A percentile compares a stretch with the other conserved stretches of the same genome.
Evolutionary conservation across 2,113 vertebrate genomes (phyloP).

Genomic region (Dasyurus viverrinus): DNA sequence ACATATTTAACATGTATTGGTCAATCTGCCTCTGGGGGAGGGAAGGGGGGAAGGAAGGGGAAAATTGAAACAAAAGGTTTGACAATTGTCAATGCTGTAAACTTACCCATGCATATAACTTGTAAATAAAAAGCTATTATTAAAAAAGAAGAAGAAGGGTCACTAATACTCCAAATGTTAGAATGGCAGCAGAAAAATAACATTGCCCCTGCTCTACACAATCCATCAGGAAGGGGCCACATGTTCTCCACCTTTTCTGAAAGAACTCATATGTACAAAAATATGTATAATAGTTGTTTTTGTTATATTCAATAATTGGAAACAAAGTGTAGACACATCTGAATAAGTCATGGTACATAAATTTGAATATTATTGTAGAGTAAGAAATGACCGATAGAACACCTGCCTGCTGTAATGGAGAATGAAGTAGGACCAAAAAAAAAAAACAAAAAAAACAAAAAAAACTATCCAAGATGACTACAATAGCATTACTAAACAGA

Average conservation of each 20-base stretch:
- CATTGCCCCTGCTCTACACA: not conserved
- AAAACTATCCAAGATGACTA: not conserved
- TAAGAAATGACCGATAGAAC: not conserved
- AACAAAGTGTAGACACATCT: not conserved
- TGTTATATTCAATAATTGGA: not conserved
- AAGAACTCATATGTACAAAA: not conserved
- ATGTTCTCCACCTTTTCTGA: not conserved
- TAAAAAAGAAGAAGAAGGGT: not conserved
- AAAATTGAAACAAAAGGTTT: too few species aligned
- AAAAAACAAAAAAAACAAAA: too few species aligned
- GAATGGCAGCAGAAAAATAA: not conserved
- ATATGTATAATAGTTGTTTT: not conserved
- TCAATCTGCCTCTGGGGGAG: too few species aligned
- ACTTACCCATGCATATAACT: too few species aligned
- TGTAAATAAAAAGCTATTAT: too few species aligned
- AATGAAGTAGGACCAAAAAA: not conserved
- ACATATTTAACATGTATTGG: too few species aligned
- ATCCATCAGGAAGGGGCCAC: not conserved
- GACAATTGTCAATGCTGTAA: too few species aligned
- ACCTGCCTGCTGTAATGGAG: not conserved
- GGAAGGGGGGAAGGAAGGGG: too few species aligned
- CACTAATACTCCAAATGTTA: not conserved
- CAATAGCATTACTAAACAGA: not conserved
- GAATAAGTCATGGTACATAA: not conserved
- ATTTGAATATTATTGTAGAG: not conserved